Evolutionary conservation across 2,113 vertebrate species (phyloP).

Genomic region (Alosa alosa): DNA sequence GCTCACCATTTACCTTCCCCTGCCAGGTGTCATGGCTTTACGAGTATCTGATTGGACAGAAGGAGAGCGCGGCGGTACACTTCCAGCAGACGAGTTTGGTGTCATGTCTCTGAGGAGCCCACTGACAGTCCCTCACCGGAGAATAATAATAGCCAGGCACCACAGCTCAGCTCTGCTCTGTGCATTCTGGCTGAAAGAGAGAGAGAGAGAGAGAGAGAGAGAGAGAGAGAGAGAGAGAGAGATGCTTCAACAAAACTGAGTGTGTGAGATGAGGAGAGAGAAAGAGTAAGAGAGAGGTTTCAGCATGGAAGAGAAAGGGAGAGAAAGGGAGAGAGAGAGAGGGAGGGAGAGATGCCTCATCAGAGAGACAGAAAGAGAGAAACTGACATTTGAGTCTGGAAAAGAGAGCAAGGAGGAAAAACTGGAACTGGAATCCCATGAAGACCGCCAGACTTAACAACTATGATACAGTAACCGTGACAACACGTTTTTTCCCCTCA

Average conservation of each 20-base stretch:
- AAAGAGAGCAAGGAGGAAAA: constrained; percentile 53
- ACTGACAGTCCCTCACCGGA: constrained; percentile 76
- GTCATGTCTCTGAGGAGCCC: constrained; percentile 68
- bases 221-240: not conserved
- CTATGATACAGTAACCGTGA: constrained; percentile 33
- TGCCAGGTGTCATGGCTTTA: constrained; percentile 49
- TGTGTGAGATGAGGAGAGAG: not conserved
- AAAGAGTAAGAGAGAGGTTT: not conserved
- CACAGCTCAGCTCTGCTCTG: constrained; percentile 48
- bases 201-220: constrained; percentile 15
- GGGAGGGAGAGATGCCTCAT: not conserved
- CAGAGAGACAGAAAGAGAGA: not conserved
- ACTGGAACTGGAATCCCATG: constrained; percentile 65
- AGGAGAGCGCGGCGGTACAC: constrained; percentile 59
- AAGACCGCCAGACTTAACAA: constrained; percentile 50
- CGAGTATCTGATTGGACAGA: constrained; percentile 59
- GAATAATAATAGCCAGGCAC: constrained; percentile 75
- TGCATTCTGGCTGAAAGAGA: constrained; percentile 46
- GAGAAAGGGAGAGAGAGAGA: not conserved
- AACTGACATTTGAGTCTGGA: constrained; percentile 73
- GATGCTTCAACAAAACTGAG: not conserved
- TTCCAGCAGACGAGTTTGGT: constrained; percentile 65
- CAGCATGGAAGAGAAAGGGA: not conserved
- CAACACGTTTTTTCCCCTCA: constrained; percentile 55
- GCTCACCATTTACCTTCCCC: constrained; percentile 44